These are phyloP conservation scores for Vireo griseus DNA, from an alignment of 2,797 vertebrate species.

Conservation along the genomic window DNA sequence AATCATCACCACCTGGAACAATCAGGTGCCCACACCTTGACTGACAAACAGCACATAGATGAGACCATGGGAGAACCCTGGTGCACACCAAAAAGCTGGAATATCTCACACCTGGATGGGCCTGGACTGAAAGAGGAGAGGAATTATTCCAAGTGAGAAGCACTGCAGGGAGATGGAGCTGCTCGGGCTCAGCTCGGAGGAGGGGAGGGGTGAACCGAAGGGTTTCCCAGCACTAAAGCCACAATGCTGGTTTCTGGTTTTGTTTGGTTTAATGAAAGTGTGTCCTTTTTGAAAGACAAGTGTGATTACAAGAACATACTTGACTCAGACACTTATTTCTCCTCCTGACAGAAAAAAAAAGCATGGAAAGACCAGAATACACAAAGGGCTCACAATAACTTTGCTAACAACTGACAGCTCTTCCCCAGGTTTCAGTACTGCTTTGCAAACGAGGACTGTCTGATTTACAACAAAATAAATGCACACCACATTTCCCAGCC, in stretches of 20 bases:
- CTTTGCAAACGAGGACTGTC: neutral
- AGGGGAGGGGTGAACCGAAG: neutral
- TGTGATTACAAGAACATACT: neutral
- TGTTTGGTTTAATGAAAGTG: neutral
- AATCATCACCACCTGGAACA: neutral
- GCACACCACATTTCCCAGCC: neutral
- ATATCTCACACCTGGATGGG: neutral
- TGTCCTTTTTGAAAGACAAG: neutral
- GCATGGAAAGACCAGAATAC: neutral
- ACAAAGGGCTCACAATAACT: neutral
- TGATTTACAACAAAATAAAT: neutral
- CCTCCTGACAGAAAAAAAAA: neutral
- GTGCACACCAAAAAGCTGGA: neutral
- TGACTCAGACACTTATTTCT: neutral
- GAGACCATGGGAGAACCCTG: neutral
- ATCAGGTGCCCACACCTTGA: neutral
- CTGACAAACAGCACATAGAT: neutral
- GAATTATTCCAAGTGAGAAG: neutral
- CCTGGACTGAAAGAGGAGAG: neutral
- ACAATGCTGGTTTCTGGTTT: neutral
- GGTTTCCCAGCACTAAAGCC: neutral
- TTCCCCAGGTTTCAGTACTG: neutral
- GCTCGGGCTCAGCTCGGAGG: neutral
- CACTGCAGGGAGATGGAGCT: neutral
- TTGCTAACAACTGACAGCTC: neutral